Conservation (phyloP, 2,113 vertebrate species). For the Gadus chalcogrammus region DNA sequence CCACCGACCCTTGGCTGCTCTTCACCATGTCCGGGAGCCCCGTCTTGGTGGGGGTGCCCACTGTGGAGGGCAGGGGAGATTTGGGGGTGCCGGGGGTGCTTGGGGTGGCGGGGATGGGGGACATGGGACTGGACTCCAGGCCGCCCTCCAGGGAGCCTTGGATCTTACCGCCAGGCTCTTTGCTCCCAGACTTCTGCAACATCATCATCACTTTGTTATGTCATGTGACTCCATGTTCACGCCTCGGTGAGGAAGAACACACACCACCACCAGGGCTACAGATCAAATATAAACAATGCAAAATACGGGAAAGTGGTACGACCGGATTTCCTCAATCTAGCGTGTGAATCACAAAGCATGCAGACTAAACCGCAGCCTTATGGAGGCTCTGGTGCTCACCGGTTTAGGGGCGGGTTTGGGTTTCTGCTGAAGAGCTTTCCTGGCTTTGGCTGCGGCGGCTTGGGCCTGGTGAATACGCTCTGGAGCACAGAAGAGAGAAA, state of each 20-base stretch:
- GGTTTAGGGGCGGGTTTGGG: conserved; percentile 89
- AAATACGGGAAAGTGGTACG: too few relatives aligned
- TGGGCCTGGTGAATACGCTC: conserved; percentile 97
- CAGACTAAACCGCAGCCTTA: background rate
- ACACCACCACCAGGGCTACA: background rate
- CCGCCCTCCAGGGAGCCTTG: conserved; percentile 74
- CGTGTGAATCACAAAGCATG: too few relatives aligned
- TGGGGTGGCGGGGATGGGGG: conserved; percentile 74
- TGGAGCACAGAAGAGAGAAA: conserved; percentile 51
- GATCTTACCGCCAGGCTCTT: conserved; percentile 80
- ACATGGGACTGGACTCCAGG: conserved; percentile 72
- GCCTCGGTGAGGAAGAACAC: background rate
- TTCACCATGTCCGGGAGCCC: conserved; percentile 80
- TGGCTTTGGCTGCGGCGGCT: conserved; percentile 94
- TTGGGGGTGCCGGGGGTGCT: conserved; percentile 78
- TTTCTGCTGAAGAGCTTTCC: conserved; percentile 96
- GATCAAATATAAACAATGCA: background rate
- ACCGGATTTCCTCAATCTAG: too few relatives aligned
- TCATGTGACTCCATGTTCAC: background rate
- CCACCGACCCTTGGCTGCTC: conserved; percentile 80
- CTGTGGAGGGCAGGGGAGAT: conserved; percentile 78
- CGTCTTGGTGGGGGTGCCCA: conserved; percentile 76
- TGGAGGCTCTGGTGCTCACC: conserved; percentile 65
- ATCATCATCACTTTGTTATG: conserved; percentile 10
- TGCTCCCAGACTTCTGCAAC: conserved; percentile 84